Conservation (phyloP, 64 coral and sea anemone species). For the Stichodactyla mertensii region DNA sequence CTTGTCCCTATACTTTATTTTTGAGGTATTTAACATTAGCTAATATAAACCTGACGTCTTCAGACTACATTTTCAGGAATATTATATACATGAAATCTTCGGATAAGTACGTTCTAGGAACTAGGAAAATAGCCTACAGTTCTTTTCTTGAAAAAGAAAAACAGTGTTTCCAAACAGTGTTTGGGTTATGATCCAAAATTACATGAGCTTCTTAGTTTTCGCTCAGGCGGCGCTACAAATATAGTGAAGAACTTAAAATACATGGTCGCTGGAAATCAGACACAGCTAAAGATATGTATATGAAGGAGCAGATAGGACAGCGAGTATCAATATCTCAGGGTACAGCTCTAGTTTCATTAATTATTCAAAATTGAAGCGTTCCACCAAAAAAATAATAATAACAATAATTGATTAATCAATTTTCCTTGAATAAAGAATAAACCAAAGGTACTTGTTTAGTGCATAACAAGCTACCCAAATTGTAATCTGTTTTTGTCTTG, state of each 20-base stretch:
- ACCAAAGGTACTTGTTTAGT: constrained; percentile 12
- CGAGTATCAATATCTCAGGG: not conserved
- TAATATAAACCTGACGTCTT: not conserved
- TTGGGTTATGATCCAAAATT: not conserved
- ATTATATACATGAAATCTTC: constrained; percentile 4
- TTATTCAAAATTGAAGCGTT: too few species aligned
- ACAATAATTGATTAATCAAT: too few species aligned
- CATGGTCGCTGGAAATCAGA: constrained; percentile 5
- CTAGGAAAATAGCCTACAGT: constrained; percentile 14
- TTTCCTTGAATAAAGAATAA: not conserved
- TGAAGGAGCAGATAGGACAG: not conserved
- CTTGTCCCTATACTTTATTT: not conserved
- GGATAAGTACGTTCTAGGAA: not conserved
- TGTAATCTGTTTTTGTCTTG: too few species aligned
- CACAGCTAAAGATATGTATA: constrained; percentile 2
- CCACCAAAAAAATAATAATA: too few species aligned
- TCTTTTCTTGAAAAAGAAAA: not conserved
- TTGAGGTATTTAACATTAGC: constrained; percentile 17
- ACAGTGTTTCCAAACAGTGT: constrained; percentile 9
- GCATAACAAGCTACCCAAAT: too few species aligned
- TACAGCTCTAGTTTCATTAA: not conserved
- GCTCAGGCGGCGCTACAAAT: not conserved
- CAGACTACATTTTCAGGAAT: constrained; percentile 29
- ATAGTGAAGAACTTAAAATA: not conserved
- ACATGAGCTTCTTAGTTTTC: not conserved